Base-by-base conservation (phyloP, 2,888 invertebrate species). In the Caenorhabditis angaria region DNA sequence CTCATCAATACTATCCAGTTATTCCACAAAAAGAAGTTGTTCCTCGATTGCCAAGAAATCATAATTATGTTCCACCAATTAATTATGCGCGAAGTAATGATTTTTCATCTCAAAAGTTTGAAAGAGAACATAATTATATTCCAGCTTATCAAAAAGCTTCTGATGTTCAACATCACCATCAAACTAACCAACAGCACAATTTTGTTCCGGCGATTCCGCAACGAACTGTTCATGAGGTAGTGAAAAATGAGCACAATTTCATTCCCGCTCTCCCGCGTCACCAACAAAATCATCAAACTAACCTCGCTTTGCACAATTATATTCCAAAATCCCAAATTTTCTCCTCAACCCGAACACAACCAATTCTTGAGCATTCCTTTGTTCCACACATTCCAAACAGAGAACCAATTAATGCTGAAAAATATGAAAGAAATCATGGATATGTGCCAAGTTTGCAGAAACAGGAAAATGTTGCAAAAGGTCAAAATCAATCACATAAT, bases 1-100 rank as follows among this genome's bases (percentile, higher is more conserved):
- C 66, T 48, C 66, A 66, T 57, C 66, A 60, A 29, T 71, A 66
- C 41, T 60, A 63, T 60, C 71, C 66, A 28, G 25, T 66, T 10
- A 47, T 64, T 28, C 60, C 67, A 28, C 57, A 67, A 14, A 72
- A 29, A 48, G 27, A 63, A 22, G 54, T 35, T 63, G 63, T 65
- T 14, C 65, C 72, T 20, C 61, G 63, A 29, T 61, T 72, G 50
- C 68, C 65, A 50, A 18, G 61, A 5, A 65, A 73, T 22, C 73
- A 73, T 56, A 65, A 73, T 24, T 73, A 73, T 48, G 53, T 54
- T 54, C 73, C 73, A 5, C 47, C 70, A 61, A 29, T 48, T 65
- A 10, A 53, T 66, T 10, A 62, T n/a, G n/a, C n/a, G n/a, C n/a
- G n/a, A 61, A 18, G 61, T 54, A 25, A 65, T 50, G 35, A 48